Evolutionary conservation across 2,113 vertebrate species (phyloP).

Genomic region (Chiloscyllium plagiosum): DNA sequence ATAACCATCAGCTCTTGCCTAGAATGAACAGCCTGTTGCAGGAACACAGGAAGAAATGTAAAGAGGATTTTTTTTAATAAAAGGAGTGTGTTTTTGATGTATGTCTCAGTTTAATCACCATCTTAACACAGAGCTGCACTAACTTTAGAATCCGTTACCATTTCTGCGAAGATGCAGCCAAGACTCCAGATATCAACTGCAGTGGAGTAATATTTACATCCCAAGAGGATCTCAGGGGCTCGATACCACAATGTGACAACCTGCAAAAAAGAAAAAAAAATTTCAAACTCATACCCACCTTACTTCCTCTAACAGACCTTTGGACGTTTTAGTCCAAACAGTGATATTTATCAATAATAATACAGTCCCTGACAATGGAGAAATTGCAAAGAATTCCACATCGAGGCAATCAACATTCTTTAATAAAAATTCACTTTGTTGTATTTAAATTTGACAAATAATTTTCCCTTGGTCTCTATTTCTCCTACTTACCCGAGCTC

Average conservation of each 20-base stretch:
- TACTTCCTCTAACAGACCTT: background rate
- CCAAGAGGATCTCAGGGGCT: conserved; percentile 88
- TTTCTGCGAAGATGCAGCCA: conserved; percentile 93
- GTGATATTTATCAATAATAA: background rate
- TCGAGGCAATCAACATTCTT: background rate
- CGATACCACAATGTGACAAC: conserved; percentile 94
- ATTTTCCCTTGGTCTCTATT: background rate
- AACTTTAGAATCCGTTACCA: conserved; percentile 60
- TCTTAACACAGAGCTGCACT: conserved; percentile 6
- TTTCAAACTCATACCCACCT: background rate
- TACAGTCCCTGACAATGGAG: background rate
- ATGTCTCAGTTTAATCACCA: background rate
- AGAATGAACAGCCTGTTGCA: background rate
- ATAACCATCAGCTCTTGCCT: background rate
- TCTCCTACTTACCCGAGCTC: background rate
- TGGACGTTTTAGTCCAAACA: background rate
- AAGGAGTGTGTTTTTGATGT: background rate
- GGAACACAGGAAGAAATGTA: background rate
- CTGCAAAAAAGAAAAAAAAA: conserved; percentile 49
- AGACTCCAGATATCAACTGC: conserved; percentile 94
- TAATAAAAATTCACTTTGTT: background rate
- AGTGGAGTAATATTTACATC: conserved; percentile 93
- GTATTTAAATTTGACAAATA: background rate
- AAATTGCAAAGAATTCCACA: background rate
- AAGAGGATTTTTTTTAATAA: background rate